These are phyloP conservation scores for Callinectes sapidus DNA, from an alignment of 2,888 invertebrate species.

Conservation along the genomic window DNA sequence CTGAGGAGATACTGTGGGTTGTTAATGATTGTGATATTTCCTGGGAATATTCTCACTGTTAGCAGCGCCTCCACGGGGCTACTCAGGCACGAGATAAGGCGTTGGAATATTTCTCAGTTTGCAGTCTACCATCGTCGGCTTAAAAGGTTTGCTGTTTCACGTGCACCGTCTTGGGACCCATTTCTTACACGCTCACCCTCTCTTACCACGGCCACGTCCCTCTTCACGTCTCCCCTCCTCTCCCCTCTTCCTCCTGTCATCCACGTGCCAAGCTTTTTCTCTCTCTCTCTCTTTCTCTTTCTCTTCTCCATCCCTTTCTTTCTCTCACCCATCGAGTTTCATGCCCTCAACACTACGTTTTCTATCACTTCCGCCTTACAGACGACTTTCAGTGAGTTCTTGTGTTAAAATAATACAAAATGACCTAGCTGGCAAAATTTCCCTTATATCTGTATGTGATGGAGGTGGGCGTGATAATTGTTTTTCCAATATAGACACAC, in stretches of 20 bases:
- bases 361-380: too few relatives aligned
- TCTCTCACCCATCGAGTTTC: background rate
- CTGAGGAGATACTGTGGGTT: background rate
- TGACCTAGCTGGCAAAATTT: too few relatives aligned
- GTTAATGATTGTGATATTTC: slow-evolving; percentile 16
- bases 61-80: background rate
- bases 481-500: too few relatives aligned
- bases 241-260: background rate
- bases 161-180: background rate
- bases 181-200: slow-evolving; percentile 17
- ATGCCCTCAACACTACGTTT: too few relatives aligned
- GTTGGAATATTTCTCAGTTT: background rate
- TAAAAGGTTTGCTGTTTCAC: slow-evolving; percentile 31
- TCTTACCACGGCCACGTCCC: background rate
- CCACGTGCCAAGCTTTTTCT: background rate
- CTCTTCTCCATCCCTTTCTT: background rate
- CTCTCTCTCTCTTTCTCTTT: background rate
- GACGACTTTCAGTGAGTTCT: too few relatives aligned
- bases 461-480: background rate
- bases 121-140: slow-evolving; percentile 28
- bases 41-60: background rate
- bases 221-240: background rate
- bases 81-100: slow-evolving; percentile 9
- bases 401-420: too few relatives aligned
- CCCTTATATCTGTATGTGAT: too few relatives aligned